These are phyloP conservation scores for Leucosticte australis DNA, from an alignment of 2,113 vertebrate species.

Conservation along the genomic window DNA sequence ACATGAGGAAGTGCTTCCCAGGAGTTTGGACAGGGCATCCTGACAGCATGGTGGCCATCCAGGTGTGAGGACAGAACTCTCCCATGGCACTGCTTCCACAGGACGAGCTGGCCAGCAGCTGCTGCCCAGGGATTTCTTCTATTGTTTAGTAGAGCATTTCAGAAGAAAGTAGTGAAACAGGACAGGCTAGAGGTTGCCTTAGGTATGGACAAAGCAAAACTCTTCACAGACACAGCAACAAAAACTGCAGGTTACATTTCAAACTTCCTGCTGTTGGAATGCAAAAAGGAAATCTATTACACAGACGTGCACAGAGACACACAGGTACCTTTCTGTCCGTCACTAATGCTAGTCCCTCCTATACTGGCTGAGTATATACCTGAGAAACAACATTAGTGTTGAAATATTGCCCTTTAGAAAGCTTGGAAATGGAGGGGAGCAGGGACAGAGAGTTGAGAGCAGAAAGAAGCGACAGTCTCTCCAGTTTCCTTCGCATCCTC, in stretches of 20 bases:
- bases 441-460: constrained; percentile 4
- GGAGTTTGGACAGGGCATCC: background rate
- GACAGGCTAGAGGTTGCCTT: background rate
- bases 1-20: background rate
- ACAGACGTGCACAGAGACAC: background rate
- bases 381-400: constrained; percentile 87
- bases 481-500: constrained; percentile 21
- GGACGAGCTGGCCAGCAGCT: background rate
- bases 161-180: background rate
- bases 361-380: constrained; percentile 73
- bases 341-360: constrained; percentile 57
- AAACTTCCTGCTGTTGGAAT: background rate
- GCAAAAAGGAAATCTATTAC: background rate
- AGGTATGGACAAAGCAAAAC: background rate
- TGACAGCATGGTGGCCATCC: background rate
- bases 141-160: background rate
- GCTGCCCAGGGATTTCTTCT: background rate
- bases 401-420: constrained; percentile 78
- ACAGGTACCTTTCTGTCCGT: constrained; percentile 30
- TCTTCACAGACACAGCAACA: background rate
- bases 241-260: background rate
- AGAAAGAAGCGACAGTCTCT: constrained; percentile 63
- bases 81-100: background rate
- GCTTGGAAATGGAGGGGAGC: constrained; percentile 48
- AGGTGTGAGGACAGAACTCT: background rate